Base-by-base conservation (phyloP, 2,113 vertebrate genomes). In the Malurus cyaneus region DNA sequence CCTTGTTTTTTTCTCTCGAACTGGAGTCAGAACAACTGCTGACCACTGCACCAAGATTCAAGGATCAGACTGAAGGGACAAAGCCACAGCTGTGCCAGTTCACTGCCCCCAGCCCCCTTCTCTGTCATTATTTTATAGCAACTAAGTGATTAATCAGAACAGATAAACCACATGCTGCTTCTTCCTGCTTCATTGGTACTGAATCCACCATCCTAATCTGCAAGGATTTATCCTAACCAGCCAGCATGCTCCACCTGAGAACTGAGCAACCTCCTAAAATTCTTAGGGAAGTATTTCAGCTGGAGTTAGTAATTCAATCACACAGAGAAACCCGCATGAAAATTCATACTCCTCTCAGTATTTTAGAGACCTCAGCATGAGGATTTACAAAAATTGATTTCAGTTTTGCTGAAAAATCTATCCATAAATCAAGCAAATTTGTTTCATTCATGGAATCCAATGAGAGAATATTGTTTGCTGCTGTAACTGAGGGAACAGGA, bases 351-450 rank as follows among this genome's bases (percentile, higher is more conserved):
- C 8, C 47, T 80, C 62, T 86, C 81, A 88, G 44, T 52, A 49
- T 56, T 84, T 87, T 56, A 89, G 25, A 50, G 61, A 71, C 28
- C 24, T 50, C 71, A 93, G 73, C 76, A 86, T 56, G 62, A 76
- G 29, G 46, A 94, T 52, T 89, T 72, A 65, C 76, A 92, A 59
- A 88, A 78, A 94, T 18, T 89, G 44, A 79, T 96, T 96, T 70
- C 34, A 82, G 64, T 88, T 89, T 92, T 88, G 36, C 52, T 91
- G 80, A 90, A 84, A 90, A 72, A 88, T 90, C 82, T 94, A 71
- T 95, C 90, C 82, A 88, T 41, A 87, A 88, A 89, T 84, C 65
- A 85, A 91, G 66, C 31, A 80, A 92, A 92, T 93, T 86, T 78
- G 47, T 70, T 86, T 62, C 77, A 82, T 86, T 94, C 73, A 65